phyloP scores from a whole-genome alignment of 2,797 vertebrate species.

The Takifugu ocellatus region DNA sequence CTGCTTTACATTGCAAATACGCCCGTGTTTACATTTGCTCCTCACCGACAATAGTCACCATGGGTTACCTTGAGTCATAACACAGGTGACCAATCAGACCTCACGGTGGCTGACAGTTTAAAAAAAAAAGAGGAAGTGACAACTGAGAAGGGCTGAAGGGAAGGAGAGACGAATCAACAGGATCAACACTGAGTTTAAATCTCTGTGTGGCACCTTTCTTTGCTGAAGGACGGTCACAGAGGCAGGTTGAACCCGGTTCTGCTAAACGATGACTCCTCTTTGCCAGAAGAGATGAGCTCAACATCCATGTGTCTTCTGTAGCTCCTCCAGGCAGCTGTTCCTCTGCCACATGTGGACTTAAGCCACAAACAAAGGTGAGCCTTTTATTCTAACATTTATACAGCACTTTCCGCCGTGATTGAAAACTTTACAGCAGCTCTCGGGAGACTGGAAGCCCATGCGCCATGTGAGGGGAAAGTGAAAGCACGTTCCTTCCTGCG shows the following conservation, averaged over 20 bases:
- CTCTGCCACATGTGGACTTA: constrained; percentile 42
- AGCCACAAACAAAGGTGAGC: constrained; percentile 62
- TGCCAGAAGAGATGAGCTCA: constrained; percentile 48
- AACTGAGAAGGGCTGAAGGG: constrained; percentile 41
- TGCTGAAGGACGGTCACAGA: constrained; percentile 12
- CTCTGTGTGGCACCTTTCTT: constrained; percentile 16
- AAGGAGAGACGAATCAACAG: constrained; percentile 17
- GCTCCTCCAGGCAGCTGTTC: constrained; percentile 52
- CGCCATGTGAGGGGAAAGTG: constrained; percentile 66
- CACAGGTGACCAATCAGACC: constrained; percentile 72
- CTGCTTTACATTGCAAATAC: constrained; percentile 76
- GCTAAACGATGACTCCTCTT: constrained; percentile 34
- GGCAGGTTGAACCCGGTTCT: constrained; percentile 57
- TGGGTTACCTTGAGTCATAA: constrained; percentile 71
- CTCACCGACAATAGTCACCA: constrained; percentile 69
- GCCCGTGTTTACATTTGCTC: constrained; percentile 70
- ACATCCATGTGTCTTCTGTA: constrained; percentile 46
- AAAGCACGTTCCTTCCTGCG: constrained; percentile 45
- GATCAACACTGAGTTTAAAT: constrained; percentile 28
- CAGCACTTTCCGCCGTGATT: background rate
- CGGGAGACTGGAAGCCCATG: background rate
- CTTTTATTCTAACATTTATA: constrained; percentile 18
- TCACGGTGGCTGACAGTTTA: constrained; percentile 36
- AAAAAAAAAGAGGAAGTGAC: constrained; percentile 58
- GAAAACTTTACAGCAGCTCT: background rate